phyloP scores from a whole-genome alignment of 2,888 invertebrate genomes.

The Stenurella melanura region DNA sequence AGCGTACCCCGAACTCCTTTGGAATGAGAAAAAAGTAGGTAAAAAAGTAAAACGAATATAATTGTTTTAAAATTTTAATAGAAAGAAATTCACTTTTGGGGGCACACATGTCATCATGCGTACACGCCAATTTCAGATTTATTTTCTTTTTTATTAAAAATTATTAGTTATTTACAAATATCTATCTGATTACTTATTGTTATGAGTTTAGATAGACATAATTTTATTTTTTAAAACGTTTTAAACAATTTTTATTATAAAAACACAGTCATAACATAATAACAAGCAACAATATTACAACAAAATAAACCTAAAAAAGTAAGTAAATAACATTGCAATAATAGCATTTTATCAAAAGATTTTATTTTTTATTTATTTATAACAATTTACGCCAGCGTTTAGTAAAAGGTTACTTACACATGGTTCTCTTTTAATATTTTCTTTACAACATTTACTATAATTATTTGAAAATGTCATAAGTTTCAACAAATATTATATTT shows the following conservation, averaged over 20 bases:
- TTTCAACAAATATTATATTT: background rate
- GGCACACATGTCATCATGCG: constrained; percentile 38
- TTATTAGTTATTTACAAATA: constrained; percentile 43
- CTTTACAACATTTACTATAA: background rate
- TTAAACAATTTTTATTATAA: constrained; percentile 47
- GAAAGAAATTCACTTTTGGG: constrained; percentile 38
- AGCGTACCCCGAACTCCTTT: background rate
- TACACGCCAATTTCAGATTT: constrained; percentile 34
- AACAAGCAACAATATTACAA: constrained; percentile 53
- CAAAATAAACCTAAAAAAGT: constrained; percentile 32
- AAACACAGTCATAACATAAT: constrained; percentile 51
- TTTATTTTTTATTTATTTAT: constrained; percentile 28
- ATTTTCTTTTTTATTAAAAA: constrained; percentile 39
- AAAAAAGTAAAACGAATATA: constrained; percentile 16
- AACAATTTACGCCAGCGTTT: constrained; percentile 29
- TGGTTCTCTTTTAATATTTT: constrained; percentile 33
- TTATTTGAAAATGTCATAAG: background rate
- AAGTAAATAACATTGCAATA: constrained; percentile 13
- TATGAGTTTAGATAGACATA: constrained; percentile 20
- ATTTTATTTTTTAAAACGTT: constrained; percentile 9
- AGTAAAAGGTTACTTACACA: constrained; percentile 30
- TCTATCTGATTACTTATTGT: constrained; percentile 30
- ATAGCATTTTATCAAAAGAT: constrained; percentile 32
- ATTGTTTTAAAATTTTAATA: constrained; percentile 39
- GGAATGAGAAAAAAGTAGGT: background rate